These are phyloP conservation scores for Esox masquinongy DNA, from an alignment of 2,797 vertebrate species.

Conservation along the genomic window DNA sequence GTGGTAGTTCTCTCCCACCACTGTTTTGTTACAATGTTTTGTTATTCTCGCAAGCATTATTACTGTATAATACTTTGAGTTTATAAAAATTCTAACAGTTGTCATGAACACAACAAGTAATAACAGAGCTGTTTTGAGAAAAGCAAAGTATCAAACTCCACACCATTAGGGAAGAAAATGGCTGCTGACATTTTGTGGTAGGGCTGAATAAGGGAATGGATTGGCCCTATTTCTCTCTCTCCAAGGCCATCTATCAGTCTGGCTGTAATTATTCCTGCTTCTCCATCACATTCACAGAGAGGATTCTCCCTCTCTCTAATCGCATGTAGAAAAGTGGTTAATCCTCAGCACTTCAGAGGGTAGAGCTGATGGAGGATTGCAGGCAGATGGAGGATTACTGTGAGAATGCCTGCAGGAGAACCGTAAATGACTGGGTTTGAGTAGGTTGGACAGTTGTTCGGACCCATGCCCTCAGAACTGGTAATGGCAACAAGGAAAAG, in stretches of 20 bases:
- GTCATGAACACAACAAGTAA: too few relatives aligned
- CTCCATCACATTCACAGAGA: constrained; percentile 52
- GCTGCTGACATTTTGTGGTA: constrained; percentile 56
- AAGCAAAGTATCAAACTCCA: constrained; percentile 12
- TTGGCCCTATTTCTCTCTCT: constrained; percentile 49
- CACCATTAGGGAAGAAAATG: constrained; percentile 43
- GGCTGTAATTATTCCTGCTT: constrained; percentile 54
- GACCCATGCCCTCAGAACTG: constrained; percentile 13
- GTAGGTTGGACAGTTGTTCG: constrained; percentile 2
- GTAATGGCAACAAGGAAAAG: not conserved
- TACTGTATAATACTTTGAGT: too few relatives aligned
- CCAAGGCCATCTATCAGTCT: constrained; percentile 57
- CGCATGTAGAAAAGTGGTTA: constrained; percentile 37
- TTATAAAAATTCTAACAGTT: too few relatives aligned
- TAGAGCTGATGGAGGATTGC: constrained; percentile 24
- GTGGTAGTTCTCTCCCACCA: too few relatives aligned
- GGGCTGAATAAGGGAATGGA: constrained; percentile 52
- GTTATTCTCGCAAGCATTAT: too few relatives aligned
- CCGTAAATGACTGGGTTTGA: constrained; percentile 9
- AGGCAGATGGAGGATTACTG: constrained; percentile 23
- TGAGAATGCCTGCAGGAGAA: constrained; percentile 5
- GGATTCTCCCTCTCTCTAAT: constrained; percentile 36
- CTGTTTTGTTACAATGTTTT: too few relatives aligned
- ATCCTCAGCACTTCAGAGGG: constrained; percentile 32
- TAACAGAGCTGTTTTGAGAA: not conserved